phyloP scores from a whole-genome alignment of 2,113 vertebrate genomes.

The Odobenus rosmarus region DNA sequence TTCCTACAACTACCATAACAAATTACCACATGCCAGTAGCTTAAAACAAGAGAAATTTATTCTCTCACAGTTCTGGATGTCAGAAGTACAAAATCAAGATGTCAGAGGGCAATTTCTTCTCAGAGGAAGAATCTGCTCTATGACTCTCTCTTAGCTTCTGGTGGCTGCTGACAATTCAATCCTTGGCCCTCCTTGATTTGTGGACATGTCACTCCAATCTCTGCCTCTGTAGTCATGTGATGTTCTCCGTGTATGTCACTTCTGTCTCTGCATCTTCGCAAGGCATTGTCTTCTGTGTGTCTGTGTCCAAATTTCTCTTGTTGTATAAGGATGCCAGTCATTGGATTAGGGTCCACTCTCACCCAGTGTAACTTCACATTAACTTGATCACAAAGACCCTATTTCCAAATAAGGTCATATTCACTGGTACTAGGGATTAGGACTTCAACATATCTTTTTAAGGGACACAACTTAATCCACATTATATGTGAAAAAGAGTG shows the following conservation, averaged over 20 bases:
- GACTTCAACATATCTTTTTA: background rate
- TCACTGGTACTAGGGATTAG: background rate
- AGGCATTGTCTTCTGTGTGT: background rate
- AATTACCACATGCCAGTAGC: background rate
- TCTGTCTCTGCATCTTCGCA: background rate
- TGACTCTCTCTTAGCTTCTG: background rate
- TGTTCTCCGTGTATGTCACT: background rate
- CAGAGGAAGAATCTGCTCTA: background rate
- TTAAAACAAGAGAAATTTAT: background rate
- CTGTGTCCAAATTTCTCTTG: background rate
- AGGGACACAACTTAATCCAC: background rate
- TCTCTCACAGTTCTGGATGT: background rate
- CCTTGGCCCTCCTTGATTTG: background rate
- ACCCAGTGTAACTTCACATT: background rate
- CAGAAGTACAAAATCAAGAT: background rate
- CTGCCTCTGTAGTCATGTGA: background rate
- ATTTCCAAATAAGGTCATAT: background rate
- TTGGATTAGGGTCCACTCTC: background rate
- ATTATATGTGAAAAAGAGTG: background rate
- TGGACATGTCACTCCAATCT: background rate
- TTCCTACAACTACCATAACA: background rate
- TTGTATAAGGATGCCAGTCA: background rate
- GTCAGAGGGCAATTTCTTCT: background rate
- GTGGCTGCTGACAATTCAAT: background rate
- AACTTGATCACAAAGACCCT: background rate